Percentiles rank a stretch among this genome's conserved stretches.
Conservation (phyloP, 2,888 invertebrate genomes). For the Allacma fusca region DNA sequence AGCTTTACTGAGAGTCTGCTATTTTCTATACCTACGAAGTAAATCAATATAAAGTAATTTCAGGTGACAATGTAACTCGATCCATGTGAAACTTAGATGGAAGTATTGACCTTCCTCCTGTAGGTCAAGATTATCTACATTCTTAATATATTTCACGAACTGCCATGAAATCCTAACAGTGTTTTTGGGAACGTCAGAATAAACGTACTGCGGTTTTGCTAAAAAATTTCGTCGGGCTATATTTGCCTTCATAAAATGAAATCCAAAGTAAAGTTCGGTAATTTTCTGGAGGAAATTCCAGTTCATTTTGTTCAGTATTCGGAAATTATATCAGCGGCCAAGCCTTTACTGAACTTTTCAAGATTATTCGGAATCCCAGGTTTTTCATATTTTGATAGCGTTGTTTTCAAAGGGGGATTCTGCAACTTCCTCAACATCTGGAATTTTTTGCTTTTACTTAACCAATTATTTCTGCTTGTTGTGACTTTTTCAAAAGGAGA, state of each 20-base stretch:
- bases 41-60: slow-evolving; percentile 3
- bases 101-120: not conserved
- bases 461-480: slow-evolving; percentile 54
- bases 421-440: slow-evolving; percentile 49
- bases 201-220: not conserved
- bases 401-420: slow-evolving; percentile 53
- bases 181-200: not conserved
- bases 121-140: not conserved
- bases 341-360: slow-evolving; percentile 55
- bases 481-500: slow-evolving; percentile 46
- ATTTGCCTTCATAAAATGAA: too few species aligned
- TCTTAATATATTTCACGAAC: not conserved
- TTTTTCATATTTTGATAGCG: slow-evolving; percentile 54
- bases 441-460: slow-evolving; percentile 52
- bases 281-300: slow-evolving; percentile 56
- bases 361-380: slow-evolving; percentile 55
- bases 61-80: not conserved
- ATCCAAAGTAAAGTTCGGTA: slow-evolving; percentile 44
- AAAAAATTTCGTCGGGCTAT: too few species aligned
- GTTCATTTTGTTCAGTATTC: slow-evolving; percentile 57
- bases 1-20: too few species aligned
- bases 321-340: slow-evolving; percentile 57
- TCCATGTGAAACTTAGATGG: not conserved
- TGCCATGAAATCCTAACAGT: not conserved
- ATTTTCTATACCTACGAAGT: not conserved